Evolutionary conservation across 2,888 invertebrate genomes (phyloP).

Genomic region (Bedellia somnulentella): DNA sequence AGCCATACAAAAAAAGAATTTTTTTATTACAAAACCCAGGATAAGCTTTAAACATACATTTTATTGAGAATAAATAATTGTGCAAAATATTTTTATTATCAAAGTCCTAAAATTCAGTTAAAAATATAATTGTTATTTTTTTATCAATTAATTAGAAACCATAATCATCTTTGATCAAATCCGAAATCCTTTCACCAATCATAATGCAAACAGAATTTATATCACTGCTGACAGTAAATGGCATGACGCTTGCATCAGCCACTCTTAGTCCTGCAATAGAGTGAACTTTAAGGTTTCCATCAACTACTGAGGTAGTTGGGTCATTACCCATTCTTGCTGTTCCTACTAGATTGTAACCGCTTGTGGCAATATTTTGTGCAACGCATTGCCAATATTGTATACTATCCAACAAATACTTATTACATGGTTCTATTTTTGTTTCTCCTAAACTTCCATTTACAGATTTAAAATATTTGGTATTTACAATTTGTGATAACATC

Average conservation of each 20-base stretch:
- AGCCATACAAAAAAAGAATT: no score
- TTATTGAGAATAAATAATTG: no score
- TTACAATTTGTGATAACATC: conserved; percentile 20
- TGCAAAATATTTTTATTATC: no score
- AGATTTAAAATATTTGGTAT: conserved; percentile 21
- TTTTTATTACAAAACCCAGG: no score
- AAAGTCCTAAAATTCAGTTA: no score
- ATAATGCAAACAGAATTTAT: conserved; percentile 78
- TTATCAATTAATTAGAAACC: no score
- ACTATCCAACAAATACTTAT: conserved; percentile 18
- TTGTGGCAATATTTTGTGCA: conserved; percentile 40
- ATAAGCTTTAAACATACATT: no score
- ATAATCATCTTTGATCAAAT: conserved; percentile 65
- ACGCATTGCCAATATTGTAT: conserved; percentile 27
- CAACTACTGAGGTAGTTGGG: conserved; percentile 37
- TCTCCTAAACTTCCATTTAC: conserved; percentile 20
- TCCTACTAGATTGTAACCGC: conserved; percentile 71
- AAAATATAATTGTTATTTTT: no score
- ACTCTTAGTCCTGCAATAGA: conserved; percentile 67
- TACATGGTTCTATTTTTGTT: conserved; percentile 21
- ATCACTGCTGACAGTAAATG: conserved; percentile 72
- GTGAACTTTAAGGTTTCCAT: conserved; percentile 65
- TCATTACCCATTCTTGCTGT: conserved; percentile 62
- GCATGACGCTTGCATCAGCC: conserved; percentile 80
- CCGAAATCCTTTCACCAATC: conserved; percentile 77